phyloP scores from a whole-genome alignment of 2,113 vertebrate genomes.

The Eudorcas thomsonii region DNA sequence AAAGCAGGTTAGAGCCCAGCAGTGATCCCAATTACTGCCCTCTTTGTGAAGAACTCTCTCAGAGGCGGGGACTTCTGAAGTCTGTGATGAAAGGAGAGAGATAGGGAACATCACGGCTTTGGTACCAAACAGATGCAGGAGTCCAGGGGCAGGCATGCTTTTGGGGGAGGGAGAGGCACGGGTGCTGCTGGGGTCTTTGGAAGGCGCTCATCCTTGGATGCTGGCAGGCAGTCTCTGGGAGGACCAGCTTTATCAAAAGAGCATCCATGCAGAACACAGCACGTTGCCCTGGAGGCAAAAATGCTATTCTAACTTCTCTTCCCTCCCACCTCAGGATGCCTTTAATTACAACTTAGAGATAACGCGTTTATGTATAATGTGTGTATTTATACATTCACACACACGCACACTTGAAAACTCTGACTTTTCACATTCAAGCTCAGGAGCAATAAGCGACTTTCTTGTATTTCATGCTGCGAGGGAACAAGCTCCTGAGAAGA shows the following conservation, averaged over 20 bases:
- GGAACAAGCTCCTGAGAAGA: neutral
- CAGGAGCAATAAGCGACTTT: neutral
- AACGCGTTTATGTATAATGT: neutral
- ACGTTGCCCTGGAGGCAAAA: fast-evolving
- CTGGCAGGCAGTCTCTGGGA: neutral
- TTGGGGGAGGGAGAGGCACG: neutral
- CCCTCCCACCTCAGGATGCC: too few species aligned
- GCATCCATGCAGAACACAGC: fast-evolving
- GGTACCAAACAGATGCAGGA: fast-evolving
- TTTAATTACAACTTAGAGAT: neutral
- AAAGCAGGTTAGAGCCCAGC: conserved; percentile 53
- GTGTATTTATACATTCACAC: neutral
- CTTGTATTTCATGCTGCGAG: too few species aligned
- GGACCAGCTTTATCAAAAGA: neutral
- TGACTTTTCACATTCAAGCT: neutral
- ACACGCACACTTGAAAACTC: neutral
- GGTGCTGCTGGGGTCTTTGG: neutral
- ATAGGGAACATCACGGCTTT: fast-evolving
- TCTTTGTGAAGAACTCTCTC: neutral
- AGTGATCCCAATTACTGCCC: fast-evolving
- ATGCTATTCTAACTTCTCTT: fast-evolving
- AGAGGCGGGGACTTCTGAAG: fast-evolving
- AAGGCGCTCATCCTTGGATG: neutral
- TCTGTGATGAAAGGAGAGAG: neutral
- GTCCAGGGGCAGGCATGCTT: neutral